These are phyloP conservation scores for Rhagophthalmus giganteus DNA, from an alignment of 2,888 invertebrate genomes.

Conservation along the genomic window DNA sequence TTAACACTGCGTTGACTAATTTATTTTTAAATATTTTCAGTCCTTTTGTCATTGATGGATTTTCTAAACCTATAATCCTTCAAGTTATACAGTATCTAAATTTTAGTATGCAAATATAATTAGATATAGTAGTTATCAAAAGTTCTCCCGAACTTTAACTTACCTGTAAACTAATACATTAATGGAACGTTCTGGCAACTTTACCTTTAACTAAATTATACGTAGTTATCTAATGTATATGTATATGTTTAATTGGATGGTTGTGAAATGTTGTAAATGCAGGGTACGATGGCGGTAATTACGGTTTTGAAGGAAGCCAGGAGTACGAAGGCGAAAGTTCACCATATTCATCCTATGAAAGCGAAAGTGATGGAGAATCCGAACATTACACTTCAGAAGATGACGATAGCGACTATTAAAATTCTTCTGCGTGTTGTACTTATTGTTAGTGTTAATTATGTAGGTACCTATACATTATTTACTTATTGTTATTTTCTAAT, in stretches of 20 bases:
- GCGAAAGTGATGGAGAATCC: conserved; percentile 36
- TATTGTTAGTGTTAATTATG: not conserved
- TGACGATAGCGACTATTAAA: conserved; percentile 36
- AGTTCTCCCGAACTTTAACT: not conserved
- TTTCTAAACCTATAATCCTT: too few relatives aligned
- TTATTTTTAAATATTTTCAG: too few relatives aligned
- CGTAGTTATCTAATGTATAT: conserved; percentile 12
- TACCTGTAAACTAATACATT: conserved; percentile 1
- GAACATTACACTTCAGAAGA: conserved; percentile 38
- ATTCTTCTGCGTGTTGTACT: not conserved
- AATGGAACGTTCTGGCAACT: conserved; percentile 4
- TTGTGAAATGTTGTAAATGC: conserved; percentile 17
- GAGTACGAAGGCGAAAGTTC: conserved; percentile 18
- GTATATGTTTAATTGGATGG: conserved; percentile 17
- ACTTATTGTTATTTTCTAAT: not conserved
- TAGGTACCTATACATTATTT: not conserved
- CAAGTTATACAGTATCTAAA: too few relatives aligned
- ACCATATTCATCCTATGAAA: conserved; percentile 6
- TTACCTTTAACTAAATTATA: conserved; percentile 13
- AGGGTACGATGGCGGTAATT: conserved; percentile 14
- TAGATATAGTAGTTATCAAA: too few relatives aligned
- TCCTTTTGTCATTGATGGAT: too few relatives aligned
- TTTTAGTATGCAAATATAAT: too few relatives aligned
- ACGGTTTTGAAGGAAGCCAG: conserved; percentile 19
- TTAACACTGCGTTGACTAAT: too few relatives aligned